Conservation (phyloP, 1,140 invertebrate species). For the fruit fly (Drosophila melanogaster) region Release_6_plus_ISO1_MT NT_033777.3:29358001-29358500, state of each 20-base stretch:
- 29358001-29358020: slow-evolving; percentile 78
- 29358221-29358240: slow-evolving; percentile 32
- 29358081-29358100: slow-evolving; percentile 32
- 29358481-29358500: neutral
- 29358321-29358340: slow-evolving; percentile 17
- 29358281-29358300: slow-evolving; percentile 82
- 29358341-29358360: slow-evolving; percentile 39
- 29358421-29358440: slow-evolving; percentile 13
- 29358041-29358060: slow-evolving; percentile 83
- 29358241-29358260: slow-evolving; percentile 80
- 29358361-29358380: slow-evolving; percentile 16
- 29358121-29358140: slow-evolving; percentile 64
- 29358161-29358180: slow-evolving; percentile 47
- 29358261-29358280: slow-evolving; percentile 83
- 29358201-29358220: slow-evolving; percentile 63
- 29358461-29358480: slow-evolving; percentile 6
- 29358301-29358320: slow-evolving; percentile 12
- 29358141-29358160: slow-evolving; percentile 72
- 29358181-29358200: slow-evolving; percentile 22
- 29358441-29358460: neutral
- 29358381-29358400: slow-evolving; percentile 46
- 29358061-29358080: slow-evolving; percentile 69
- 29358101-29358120: slow-evolving; percentile 52
- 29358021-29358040: slow-evolving; percentile 83
- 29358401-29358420: slow-evolving; percentile 20